Conservation (phyloP, 2,113 vertebrate genomes). For the Paradisaea rubra region DNA sequence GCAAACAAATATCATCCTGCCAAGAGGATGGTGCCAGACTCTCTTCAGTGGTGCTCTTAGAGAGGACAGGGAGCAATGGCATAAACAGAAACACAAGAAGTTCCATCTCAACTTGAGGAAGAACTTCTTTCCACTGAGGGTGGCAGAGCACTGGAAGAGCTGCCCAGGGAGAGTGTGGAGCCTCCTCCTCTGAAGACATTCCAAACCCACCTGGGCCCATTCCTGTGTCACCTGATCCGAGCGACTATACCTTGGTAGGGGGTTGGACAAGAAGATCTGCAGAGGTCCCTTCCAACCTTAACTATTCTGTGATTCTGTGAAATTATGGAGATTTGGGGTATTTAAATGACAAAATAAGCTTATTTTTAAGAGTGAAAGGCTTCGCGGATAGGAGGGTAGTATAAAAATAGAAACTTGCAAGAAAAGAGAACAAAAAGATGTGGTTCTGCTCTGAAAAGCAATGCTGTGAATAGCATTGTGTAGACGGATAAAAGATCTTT, state of each 20-base stretch:
- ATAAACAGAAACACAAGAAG: neutral
- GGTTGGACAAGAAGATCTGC: neutral
- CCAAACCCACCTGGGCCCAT: neutral
- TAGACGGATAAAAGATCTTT: neutral
- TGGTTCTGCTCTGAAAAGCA: neutral
- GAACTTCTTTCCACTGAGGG: neutral
- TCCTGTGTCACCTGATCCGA: neutral
- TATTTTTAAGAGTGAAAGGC: neutral
- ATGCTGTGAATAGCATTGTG: neutral
- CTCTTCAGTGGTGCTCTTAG: neutral
- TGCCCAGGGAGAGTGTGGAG: neutral
- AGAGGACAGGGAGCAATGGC: neutral
- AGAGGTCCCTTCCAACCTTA: neutral
- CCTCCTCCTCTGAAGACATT: neutral
- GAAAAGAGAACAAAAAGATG: neutral
- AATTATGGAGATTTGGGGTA: neutral
- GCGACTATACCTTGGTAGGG: too few relatives aligned
- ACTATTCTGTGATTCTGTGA: neutral
- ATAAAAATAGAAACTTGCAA: conserved; percentile 12
- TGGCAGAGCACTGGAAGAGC: neutral
- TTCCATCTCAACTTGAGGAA: neutral
- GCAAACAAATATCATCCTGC: neutral
- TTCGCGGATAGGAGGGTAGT: neutral
- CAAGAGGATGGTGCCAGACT: neutral
- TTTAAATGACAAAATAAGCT: neutral